Base-by-base conservation (phyloP, 2,888 invertebrate genomes). In the Drosophila eohydei region DNA sequence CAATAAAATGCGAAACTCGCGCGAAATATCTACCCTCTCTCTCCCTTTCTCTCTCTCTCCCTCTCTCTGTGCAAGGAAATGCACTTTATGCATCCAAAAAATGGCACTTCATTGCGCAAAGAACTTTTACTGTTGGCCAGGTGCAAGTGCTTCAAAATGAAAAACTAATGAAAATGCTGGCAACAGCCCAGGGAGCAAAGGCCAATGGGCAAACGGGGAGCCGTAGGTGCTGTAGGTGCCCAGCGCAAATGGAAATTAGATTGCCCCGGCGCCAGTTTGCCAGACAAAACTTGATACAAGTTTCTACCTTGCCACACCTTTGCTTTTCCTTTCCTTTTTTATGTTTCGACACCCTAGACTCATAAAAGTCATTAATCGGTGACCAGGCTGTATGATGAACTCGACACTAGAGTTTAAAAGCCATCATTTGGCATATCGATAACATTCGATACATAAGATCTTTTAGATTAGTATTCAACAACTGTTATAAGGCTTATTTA, bases 161-260 rank as follows among this genome's bases (percentile, higher is more conserved):
- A 83, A 84, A 84, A 79, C 84, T 87, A 89, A 84, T 89, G 89
- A 84, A 89, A 89, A 80, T 78, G 78, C 71, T 56, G 38, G 64
- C 12, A 58, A 58, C 32, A 36, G n/a, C 28, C 32, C 9, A 16
- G 52, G 14, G 12, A 4, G 36, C 16, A n/a, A 9, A n/a, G 44
- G n/a, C 32, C 11, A 50, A 21, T 8, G 12, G 11, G 38, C 34
- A 54, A 36, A n/a, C 38, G 21, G 41, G 46, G 36, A 40, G 51
- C 14, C 34, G 43, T 63, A 26, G 28, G 32, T 50, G 14, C 46
- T 26, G 44, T 46, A 14, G 63, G 16, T 54, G 73, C 32, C 56
- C 64, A 57, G 72, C 63, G 71, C 80, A 88, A 88, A 86, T 86
- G 89, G 86, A 86, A 86, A 86, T 86, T 88, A 86, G 89, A 88